These are phyloP conservation scores for Miniopterus natalensis DNA, from an alignment of 2,113 vertebrate genomes.

Conservation along the genomic window DNA sequence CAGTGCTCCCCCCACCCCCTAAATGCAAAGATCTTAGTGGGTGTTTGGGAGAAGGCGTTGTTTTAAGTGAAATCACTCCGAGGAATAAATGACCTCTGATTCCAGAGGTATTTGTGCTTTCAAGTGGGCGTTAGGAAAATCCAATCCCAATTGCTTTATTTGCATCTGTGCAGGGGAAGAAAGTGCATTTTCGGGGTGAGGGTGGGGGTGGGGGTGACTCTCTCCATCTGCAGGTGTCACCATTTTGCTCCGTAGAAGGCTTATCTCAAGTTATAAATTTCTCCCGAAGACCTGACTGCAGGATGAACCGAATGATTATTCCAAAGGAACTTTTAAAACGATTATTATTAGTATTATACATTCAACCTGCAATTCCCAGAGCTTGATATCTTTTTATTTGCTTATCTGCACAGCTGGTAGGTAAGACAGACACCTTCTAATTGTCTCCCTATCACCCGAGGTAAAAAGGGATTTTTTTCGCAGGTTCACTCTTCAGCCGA, in stretches of 20 bases:
- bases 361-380: background rate
- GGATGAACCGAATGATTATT: constrained; percentile 47
- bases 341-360: constrained; percentile 44
- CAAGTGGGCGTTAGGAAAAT: background rate
- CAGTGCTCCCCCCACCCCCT: no score
- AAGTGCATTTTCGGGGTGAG: background rate
- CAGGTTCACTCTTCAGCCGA: constrained; percentile 80
- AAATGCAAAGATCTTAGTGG: no score
- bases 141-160: background rate
- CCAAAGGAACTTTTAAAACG: background rate
- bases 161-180: no score
- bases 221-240: background rate
- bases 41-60: background rate
- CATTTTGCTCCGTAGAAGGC: background rate
- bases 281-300: constrained; percentile 7
- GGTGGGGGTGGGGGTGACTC: background rate
- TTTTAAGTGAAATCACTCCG: background rate
- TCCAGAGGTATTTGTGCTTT: no score
- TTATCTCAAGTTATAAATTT: background rate
- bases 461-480: constrained; percentile 80
- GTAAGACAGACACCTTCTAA: constrained; percentile 84
- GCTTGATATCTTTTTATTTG: constrained; percentile 73
- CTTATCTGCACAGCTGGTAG: constrained; percentile 69
- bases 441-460: constrained; percentile 72
- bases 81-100: no score